phyloP scores from a whole-genome alignment of 2,888 invertebrate genomes.

The Apamea anceps region DNA sequence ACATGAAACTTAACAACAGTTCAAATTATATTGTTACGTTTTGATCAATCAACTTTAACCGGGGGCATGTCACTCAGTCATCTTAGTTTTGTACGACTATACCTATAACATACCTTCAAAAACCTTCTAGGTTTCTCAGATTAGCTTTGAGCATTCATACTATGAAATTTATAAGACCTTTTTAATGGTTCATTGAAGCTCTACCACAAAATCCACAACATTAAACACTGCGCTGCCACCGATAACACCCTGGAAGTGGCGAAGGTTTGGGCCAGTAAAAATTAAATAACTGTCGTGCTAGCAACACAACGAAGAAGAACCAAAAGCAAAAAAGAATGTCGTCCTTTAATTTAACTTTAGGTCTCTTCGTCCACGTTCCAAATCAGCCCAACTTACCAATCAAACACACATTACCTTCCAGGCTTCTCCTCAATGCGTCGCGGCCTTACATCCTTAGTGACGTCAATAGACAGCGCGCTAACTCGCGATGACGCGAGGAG shows the following conservation, averaged over 20 bases:
- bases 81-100: not conserved
- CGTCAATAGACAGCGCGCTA: constrained; percentile 95
- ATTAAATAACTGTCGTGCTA: no score
- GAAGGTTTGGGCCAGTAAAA: no score
- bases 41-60: not conserved
- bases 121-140: not conserved
- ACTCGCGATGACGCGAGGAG: constrained; percentile 94
- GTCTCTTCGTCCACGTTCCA: not conserved
- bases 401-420: constrained; percentile 64
- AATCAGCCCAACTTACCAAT: not conserved
- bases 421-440: constrained; percentile 95
- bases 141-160: not conserved
- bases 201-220: not conserved
- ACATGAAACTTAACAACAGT: not conserved
- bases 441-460: constrained; percentile 95
- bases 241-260: no score
- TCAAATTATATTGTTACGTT: not conserved
- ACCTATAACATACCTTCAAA: not conserved
- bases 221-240: no score
- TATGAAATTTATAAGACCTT: not conserved
- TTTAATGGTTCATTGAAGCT: not conserved
- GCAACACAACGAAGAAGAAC: no score
- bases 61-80: not conserved
- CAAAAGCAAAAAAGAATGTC: no score
- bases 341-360: not conserved